phyloP scores from a whole-genome alignment of 2,797 vertebrate genomes.

The Sibirionetta formosa region DNA sequence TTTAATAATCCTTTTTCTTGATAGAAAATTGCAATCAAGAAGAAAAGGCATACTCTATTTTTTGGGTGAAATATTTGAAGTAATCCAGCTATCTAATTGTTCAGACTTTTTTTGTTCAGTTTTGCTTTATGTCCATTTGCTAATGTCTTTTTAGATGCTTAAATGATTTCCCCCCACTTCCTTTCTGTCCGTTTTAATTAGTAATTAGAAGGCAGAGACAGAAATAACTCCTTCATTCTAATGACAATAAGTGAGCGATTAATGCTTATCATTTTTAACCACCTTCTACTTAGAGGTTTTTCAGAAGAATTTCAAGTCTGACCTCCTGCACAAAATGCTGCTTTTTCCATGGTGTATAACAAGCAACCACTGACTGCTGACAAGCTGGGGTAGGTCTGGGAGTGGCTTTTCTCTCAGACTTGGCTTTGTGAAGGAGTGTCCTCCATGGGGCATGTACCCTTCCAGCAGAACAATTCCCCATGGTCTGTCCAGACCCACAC shows the following conservation, averaged over 20 bases:
- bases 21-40: background rate
- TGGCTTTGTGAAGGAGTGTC: background rate
- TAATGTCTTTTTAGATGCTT: background rate
- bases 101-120: background rate
- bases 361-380: background rate
- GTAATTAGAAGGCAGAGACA: background rate
- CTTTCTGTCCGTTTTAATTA: background rate
- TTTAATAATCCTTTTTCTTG: slow-evolving; percentile 7
- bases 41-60: background rate
- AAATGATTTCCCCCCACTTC: background rate
- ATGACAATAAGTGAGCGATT: background rate
- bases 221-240: background rate
- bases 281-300: background rate
- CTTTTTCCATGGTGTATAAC: background rate
- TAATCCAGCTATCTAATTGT: background rate
- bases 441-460: background rate
- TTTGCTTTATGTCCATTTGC: background rate
- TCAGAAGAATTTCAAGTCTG: background rate
- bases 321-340: background rate
- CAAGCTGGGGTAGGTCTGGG: background rate
- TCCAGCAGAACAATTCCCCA: background rate
- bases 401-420: background rate
- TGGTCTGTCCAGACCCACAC: background rate
- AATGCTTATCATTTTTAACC: background rate
- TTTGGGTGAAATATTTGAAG: background rate